Percentiles rank a stretch among this genome's conserved stretches.
These are phyloP conservation scores for Chrysolina americana DNA, from an alignment of 2,888 invertebrate species.

Conservation along the genomic window DNA sequence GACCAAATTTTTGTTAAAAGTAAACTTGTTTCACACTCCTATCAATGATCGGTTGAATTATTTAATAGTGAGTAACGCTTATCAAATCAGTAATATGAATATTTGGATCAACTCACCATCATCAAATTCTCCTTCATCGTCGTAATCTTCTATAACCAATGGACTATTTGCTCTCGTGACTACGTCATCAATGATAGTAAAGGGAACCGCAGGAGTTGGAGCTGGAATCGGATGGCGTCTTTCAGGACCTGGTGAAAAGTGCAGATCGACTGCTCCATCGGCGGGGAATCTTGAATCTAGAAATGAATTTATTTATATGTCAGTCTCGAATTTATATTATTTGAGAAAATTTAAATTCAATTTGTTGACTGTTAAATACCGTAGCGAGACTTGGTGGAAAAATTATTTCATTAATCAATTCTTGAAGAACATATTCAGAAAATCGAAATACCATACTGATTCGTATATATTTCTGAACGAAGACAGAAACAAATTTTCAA, in stretches of 20 bases:
- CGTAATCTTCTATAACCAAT: constrained; percentile 73
- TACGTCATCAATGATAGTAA: constrained; percentile 80
- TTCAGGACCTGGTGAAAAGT: constrained; percentile 78
- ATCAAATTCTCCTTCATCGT: constrained; percentile 68
- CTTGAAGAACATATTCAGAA: too few species aligned
- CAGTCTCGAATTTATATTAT: too few species aligned
- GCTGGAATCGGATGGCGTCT: constrained; percentile 72
- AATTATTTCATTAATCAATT: too few species aligned
- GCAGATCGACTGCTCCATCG: constrained; percentile 87
- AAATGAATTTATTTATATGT: constrained; percentile 42
- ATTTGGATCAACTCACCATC: constrained; percentile 61
- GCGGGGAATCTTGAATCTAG: constrained; percentile 86
- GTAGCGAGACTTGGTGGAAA: too few species aligned
- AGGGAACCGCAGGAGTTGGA: constrained; percentile 81
- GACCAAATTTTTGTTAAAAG: too few species aligned
- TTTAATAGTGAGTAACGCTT: neutral
- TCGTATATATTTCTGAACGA: too few species aligned
- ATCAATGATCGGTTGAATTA: too few species aligned
- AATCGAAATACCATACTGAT: too few species aligned
- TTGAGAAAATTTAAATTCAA: too few species aligned
- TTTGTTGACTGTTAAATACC: too few species aligned
- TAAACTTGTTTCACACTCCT: too few species aligned
- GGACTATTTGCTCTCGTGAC: constrained; percentile 86
- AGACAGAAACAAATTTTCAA: too few species aligned
- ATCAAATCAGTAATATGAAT: constrained; percentile 2